Conservation (phyloP, 2,888 invertebrate genomes). For the Lycophotia porphyrea region DNA sequence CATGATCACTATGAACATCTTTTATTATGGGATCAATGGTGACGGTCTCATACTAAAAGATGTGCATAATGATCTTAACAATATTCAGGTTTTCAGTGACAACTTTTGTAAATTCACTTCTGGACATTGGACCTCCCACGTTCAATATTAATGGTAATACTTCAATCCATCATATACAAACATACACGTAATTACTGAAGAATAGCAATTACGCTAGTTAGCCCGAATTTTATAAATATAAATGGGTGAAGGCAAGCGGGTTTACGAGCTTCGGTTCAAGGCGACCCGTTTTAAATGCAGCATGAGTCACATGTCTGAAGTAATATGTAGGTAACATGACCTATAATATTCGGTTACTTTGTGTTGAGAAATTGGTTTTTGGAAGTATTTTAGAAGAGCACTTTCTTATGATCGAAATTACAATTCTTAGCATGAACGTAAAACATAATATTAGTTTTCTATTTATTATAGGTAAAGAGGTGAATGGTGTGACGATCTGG, state of each 20-base stretch:
- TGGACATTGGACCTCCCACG: too few species aligned
- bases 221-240: conserved; percentile 60
- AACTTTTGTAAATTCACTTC: too few species aligned
- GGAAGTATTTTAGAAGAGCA: background rate
- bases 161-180: too few species aligned
- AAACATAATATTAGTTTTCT: background rate
- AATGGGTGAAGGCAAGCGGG: conserved; percentile 61
- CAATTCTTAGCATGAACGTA: background rate
- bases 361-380: background rate
- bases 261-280: conserved; percentile 62
- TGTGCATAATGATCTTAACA: too few species aligned
- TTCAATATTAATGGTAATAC: too few species aligned
- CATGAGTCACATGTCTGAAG: conserved; percentile 40
- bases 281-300: conserved; percentile 26
- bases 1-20: too few species aligned
- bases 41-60: too few species aligned
- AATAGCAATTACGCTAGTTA: conserved; percentile 23
- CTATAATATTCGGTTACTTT: conserved; percentile 7
- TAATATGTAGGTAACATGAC: conserved; percentile 1
- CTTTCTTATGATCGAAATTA: background rate
- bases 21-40: too few species aligned
- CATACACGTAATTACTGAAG: too few species aligned
- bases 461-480: background rate
- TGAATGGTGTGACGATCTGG: background rate
- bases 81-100: too few species aligned